Base-by-base conservation (phyloP, 2,888 invertebrate species). In the Mimumesa dahlbomi region DNA sequence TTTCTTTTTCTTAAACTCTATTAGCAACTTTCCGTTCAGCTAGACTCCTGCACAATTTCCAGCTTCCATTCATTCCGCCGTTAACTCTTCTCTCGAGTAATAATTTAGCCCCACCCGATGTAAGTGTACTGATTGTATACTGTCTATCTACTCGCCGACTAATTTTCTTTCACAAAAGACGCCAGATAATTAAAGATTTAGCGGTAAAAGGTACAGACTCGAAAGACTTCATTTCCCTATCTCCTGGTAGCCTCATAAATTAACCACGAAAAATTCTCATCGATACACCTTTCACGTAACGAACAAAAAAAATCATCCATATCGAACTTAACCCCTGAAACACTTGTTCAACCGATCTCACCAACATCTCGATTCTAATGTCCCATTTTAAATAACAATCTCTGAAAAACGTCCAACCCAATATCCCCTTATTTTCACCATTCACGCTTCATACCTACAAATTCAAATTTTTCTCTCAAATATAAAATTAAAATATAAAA, bases 1-100 rank as follows among this genome's bases (percentile, higher is more conserved):
- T 83, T 83, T 79, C 79, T 80, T 81, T 79, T 77, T 75, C 75
- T 77, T 74, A 71, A 80, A 79, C 72, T 77, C 77, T 82, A 82
- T 83, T 82, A 83, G 75, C 75, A 77, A 81, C 79, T 81, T 80
- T 73, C 67, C 72, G 65, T 59, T 61, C 66, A 68, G 61, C 58
- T 66, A 76, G 69, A 68, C 77, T 71, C 69, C 75, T 75, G 73
- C 81, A 59, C 61, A 64, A 61, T 73, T 64, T 68, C 75, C 67
- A 72, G 56, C 69, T 73, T 75, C 75, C 74, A 63, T 77, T 80
- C 75, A 66, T 75, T 75, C 64, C 57, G 65, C 43, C 72, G 71
- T 75, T 77, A 73, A 79, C 75, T 72, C 72, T 53, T 29, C 63
- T 31, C 43, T 46, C 29, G 45, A 68, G 46, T 77, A 75, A 80